These are phyloP conservation scores for Micronycteris hirsuta DNA, from an alignment of 2,113 vertebrate species.

Conservation along the genomic window DNA sequence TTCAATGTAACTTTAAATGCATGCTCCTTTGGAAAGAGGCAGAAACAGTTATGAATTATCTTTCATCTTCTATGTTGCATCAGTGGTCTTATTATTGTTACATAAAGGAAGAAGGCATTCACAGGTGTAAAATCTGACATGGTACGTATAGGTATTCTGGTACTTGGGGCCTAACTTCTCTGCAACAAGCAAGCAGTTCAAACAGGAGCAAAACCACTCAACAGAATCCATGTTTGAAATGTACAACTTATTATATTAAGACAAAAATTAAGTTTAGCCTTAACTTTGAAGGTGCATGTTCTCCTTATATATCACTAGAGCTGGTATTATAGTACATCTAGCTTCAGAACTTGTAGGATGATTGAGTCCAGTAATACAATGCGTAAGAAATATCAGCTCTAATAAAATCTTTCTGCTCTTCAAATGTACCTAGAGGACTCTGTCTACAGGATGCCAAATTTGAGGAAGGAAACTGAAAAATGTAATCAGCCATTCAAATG, in stretches of 20 bases:
- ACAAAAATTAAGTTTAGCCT: background rate
- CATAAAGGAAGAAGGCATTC: background rate
- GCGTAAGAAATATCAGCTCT: background rate
- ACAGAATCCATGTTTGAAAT: background rate
- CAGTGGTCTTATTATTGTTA: background rate
- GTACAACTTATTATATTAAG: background rate
- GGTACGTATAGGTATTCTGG: accelerated
- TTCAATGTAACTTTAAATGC: background rate
- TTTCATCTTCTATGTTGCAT: background rate
- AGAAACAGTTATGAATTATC: background rate
- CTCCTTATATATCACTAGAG: background rate
- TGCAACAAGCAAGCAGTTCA: background rate
- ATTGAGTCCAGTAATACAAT: background rate
- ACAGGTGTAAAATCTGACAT: background rate
- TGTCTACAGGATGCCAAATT: background rate
- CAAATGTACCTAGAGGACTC: background rate
- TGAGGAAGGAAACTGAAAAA: conserved; percentile 12
- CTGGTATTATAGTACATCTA: background rate
- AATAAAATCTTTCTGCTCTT: background rate
- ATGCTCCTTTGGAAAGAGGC: background rate
- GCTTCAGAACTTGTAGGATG: background rate
- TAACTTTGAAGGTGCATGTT: background rate
- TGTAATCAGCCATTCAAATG: background rate
- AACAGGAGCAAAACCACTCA: background rate
- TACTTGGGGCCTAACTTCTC: background rate